Percentiles rank a stretch among this genome's conserved stretches.
Evolutionary conservation across 53 echinoderm and acorn worm genomes (phyloP).

Genomic region (Antedon mediterranea): DNA sequence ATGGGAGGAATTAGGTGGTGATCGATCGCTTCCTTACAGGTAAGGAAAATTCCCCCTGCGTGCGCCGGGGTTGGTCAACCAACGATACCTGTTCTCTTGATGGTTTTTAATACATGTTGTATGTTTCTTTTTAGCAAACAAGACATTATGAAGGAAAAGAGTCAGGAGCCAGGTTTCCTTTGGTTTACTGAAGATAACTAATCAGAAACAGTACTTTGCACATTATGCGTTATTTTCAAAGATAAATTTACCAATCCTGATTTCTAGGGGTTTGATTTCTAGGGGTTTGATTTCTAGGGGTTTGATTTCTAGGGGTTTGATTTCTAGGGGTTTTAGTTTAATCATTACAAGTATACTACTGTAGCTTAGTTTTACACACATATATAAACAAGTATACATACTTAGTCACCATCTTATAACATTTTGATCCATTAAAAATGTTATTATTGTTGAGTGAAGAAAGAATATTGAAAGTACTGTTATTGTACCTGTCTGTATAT

Average conservation of each 20-base stretch:
- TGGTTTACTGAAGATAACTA: not conserved
- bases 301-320: no score
- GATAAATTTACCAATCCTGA: not conserved
- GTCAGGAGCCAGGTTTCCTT: not conserved
- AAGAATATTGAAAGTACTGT: no score
- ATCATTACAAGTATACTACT: no score
- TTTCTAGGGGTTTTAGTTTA: no score
- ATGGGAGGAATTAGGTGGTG: not conserved
- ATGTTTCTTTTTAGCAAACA: not conserved
- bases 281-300: no score
- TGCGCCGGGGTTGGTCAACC: not conserved
- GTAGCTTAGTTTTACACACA: no score
- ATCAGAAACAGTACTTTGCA: not conserved
- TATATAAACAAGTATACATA: no score
- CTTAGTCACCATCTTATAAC: no score
- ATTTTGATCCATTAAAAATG: no score
- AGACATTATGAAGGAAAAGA: not conserved
- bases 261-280: no score
- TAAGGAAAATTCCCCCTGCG: not conserved
- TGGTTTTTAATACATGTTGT: not conserved
- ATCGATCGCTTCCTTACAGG: not conserved
- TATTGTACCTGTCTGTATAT: no score
- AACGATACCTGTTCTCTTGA: not conserved
- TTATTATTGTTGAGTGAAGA: no score
- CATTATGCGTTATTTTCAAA: not conserved